phyloP scores from a whole-genome alignment of 2,113 vertebrate species.

The Microcebus griseorufus region DNA sequence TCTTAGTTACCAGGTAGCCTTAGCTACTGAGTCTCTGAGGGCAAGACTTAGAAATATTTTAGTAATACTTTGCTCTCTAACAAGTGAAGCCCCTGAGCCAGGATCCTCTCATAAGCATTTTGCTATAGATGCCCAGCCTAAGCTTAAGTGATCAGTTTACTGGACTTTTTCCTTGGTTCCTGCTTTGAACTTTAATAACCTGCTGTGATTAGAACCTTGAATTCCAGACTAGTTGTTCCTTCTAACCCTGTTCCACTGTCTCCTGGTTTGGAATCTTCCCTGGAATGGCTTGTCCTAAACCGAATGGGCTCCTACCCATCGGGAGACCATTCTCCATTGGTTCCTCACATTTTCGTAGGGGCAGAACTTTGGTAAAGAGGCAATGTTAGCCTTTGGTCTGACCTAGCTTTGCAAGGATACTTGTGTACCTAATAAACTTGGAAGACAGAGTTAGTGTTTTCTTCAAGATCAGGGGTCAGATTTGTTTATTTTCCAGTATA shows the following conservation, averaged over 20 bases:
- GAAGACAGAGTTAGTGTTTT: neutral
- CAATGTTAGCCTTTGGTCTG: neutral
- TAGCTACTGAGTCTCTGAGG: too few species aligned
- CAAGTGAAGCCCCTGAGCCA: too few species aligned
- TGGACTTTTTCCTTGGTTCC: neutral
- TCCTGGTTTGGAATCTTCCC: neutral
- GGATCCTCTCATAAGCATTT: neutral
- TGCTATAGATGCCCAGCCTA: neutral
- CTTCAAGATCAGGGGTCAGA: neutral
- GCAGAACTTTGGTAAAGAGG: neutral
- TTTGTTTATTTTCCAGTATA: neutral
- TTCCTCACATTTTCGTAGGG: neutral
- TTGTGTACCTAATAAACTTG: neutral
- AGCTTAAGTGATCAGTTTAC: neutral
- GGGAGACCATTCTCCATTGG: neutral
- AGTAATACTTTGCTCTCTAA: neutral
- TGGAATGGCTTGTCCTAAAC: neutral
- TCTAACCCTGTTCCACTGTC: neutral
- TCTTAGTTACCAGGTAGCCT: too few species aligned
- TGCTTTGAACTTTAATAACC: neutral
- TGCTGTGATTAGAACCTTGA: neutral
- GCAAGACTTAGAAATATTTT: neutral
- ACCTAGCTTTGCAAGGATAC: neutral
- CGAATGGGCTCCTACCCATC: neutral
- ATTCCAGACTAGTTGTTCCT: neutral